Base-by-base conservation (phyloP, 2,888 invertebrate species). In the Busseola fusca region DNA sequence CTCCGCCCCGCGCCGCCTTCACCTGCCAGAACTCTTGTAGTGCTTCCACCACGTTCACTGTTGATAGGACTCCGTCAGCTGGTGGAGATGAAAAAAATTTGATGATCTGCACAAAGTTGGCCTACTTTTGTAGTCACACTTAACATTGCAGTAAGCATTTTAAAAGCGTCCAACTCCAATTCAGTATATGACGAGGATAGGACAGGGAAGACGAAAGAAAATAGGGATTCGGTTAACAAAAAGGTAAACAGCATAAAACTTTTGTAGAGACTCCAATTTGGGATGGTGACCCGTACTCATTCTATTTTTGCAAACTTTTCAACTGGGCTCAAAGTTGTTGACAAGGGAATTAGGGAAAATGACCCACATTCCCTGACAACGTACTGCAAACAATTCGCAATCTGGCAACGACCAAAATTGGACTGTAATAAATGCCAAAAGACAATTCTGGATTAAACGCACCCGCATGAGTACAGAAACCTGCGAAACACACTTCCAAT, bases 11-110 rank as follows among this genome's bases (percentile, higher is more conserved):
- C 65, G 98, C 97, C 85, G 98, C 98, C 94, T 99, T 99, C 98
- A 98, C 98, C 96, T 99, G 98, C 99, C 99, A 99, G 94, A 99
- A 99, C 95, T 99, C 99, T 93, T 99, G 99, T 72, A 99, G 96
- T 14, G 99, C 99, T 94, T 99, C 99, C 73, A 99, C 99, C 78
- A 99, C 99, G 96, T 99, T 99, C 85, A 99, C 99, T 97, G 96
- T 94, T 58, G 93, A 95, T 69, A 95, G 89, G 59, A 95, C 95
- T 80, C 95, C 94, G 87, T 95, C 95, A 83, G 95, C 94, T 93
- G 87, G 64, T 45, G 74, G 18, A 21, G 7, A n/a, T 9, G 16
- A 34, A 56, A 7, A 1, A 0, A 1, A 5, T 0, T 18, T 37
- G 12, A 68, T 25, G 0, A 0, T 40, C 0, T 3, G 7, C 4